phyloP scores from a whole-genome alignment of 1,140 invertebrate species.

The Galleria mellonella region DNA sequence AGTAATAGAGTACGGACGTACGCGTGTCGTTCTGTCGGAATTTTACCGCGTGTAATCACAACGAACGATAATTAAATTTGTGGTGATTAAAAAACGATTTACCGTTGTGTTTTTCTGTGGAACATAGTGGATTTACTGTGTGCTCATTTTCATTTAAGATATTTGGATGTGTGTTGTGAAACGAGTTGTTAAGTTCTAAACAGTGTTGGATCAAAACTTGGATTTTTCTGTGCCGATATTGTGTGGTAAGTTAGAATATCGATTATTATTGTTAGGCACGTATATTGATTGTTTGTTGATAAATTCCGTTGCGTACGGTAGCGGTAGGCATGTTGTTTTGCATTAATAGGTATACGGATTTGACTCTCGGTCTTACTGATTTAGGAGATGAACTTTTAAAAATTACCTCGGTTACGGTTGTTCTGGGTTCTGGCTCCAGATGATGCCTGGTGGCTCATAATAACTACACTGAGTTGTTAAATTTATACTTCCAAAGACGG shows the following conservation, averaged over 20 bases:
- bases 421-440: too few species aligned
- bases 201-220: conserved; percentile 39
- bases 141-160: conserved; percentile 21
- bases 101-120: conserved; percentile 33
- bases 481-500: too few species aligned
- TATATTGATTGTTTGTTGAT: too few species aligned
- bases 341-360: too few species aligned
- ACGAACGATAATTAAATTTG: conserved; percentile 41
- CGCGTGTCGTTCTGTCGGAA: conserved; percentile 8
- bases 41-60: conserved; percentile 30
- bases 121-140: conserved; percentile 39
- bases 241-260: conserved; percentile 41
- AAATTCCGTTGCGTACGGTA: too few species aligned
- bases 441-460: too few species aligned
- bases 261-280: too few species aligned
- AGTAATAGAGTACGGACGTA: conserved; percentile 28
- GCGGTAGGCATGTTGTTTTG: too few species aligned
- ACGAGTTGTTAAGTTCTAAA: conserved; percentile 44
- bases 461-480: too few species aligned
- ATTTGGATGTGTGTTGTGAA: conserved; percentile 43
- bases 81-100: conserved; percentile 35
- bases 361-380: too few species aligned
- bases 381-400: too few species aligned
- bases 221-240: conserved; percentile 53
- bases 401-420: too few species aligned